These are phyloP conservation scores for Ormia ochracea DNA, from an alignment of 2,888 invertebrate species.

Conservation along the genomic window DNA sequence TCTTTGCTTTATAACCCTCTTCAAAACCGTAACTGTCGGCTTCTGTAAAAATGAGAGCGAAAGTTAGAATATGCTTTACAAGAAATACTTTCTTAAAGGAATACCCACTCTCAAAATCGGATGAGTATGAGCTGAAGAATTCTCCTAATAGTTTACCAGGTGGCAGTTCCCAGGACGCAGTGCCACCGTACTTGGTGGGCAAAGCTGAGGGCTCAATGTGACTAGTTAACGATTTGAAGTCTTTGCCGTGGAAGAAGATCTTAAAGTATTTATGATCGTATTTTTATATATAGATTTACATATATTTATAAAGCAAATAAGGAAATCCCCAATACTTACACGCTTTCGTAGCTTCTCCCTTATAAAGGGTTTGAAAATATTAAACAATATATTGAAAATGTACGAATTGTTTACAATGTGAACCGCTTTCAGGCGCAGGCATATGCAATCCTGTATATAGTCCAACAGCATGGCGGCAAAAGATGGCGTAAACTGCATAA, in stretches of 20 bases:
- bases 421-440: conserved; percentile 88
- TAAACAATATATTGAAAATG: conserved; percentile 90
- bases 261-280: conserved; percentile 67
- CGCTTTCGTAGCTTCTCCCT: conserved; percentile 88
- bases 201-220: conserved; percentile 80
- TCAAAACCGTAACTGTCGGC: conserved; percentile 79
- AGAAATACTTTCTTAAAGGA: neutral
- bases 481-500: conserved; percentile 87
- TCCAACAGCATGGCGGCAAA: conserved; percentile 85
- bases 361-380: conserved; percentile 91
- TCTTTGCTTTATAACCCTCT: conserved; percentile 72
- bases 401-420: conserved; percentile 93
- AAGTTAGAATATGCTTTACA: neutral
- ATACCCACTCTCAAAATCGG: conserved; percentile 82
- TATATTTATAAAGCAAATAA: neutral
- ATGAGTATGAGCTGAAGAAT: conserved; percentile 82
- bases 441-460: conserved; percentile 88
- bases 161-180: conserved; percentile 78
- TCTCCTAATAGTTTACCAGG: conserved; percentile 83
- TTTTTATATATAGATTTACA: neutral
- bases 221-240: conserved; percentile 80
- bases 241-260: conserved; percentile 85
- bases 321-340: conserved; percentile 78
- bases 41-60: conserved; percentile 73
- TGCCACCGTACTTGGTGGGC: conserved; percentile 83